phyloP scores from a whole-genome alignment of 2,113 vertebrate species.

The Pituophis catenifer region DNA sequence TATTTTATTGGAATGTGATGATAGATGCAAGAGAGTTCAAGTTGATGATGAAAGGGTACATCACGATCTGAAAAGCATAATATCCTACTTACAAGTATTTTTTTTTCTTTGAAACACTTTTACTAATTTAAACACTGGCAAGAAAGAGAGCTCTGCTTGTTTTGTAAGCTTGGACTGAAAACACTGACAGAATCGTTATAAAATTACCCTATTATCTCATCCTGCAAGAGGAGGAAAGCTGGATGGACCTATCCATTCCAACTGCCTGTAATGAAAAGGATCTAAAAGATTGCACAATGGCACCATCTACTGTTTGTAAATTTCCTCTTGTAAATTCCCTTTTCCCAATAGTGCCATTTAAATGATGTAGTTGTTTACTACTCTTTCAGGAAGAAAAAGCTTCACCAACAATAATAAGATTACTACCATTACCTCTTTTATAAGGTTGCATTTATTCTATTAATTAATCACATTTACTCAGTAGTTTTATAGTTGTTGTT shows the following conservation, averaged over 20 bases:
- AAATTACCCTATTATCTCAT: background rate
- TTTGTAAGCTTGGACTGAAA: background rate
- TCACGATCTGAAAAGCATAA: background rate
- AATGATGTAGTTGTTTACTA: background rate
- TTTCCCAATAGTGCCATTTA: background rate
- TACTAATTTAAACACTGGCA: background rate
- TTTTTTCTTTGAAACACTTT: background rate
- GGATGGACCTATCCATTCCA: background rate
- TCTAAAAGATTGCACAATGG: conserved; percentile 26
- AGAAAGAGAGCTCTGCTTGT: background rate
- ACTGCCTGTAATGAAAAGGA: background rate
- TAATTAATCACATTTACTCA: background rate
- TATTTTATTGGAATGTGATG: background rate
- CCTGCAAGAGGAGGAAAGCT: background rate
- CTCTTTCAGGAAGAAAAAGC: background rate
- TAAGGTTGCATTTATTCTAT: background rate
- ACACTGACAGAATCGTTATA: background rate
- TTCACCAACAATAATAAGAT: background rate
- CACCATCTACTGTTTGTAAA: conserved; percentile 53
- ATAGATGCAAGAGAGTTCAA: background rate
- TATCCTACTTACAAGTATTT: background rate
- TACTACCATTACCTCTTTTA: background rate
- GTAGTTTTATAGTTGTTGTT: background rate
- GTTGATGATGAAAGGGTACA: background rate
- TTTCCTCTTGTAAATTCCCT: background rate